Percentiles rank a stretch among this genome's conserved stretches.
phyloP scores from a whole-genome alignment of 64 coral and sea anemone species.

The Porites lutea region DNA sequence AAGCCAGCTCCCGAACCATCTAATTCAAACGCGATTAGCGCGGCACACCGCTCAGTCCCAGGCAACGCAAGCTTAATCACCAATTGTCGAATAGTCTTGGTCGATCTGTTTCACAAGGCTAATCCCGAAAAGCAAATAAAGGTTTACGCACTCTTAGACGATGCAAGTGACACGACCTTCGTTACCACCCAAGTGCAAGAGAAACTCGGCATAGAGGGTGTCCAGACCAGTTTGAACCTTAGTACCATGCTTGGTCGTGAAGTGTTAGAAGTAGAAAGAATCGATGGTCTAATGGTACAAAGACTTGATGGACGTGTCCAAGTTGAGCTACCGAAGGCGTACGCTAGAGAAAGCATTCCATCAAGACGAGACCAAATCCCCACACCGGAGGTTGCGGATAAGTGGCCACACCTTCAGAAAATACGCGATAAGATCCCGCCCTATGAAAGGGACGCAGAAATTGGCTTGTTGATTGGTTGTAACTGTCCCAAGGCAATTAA shows the following conservation, averaged over 20 bases:
- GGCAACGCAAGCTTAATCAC: too few relatives aligned
- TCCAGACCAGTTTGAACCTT: too few relatives aligned
- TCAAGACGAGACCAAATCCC: conserved; percentile 66
- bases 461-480: not conserved
- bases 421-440: not conserved
- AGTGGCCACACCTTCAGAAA: not conserved
- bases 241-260: too few relatives aligned
- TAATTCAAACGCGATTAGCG: not conserved
- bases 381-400: not conserved
- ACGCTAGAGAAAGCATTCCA: conserved; percentile 45
- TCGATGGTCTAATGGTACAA: conserved; percentile 57
- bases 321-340: conserved; percentile 54
- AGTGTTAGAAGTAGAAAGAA: too few relatives aligned
- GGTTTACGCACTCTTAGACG: too few relatives aligned
- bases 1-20: not conserved
- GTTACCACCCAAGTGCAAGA: too few relatives aligned
- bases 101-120: too few relatives aligned
- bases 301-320: conserved; percentile 19
- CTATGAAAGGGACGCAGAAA: not conserved
- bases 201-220: too few relatives aligned
- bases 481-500: not conserved
- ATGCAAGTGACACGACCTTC: too few relatives aligned
- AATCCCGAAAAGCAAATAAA: too few relatives aligned
- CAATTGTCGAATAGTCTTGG: too few relatives aligned
- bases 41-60: not conserved